A percentile compares a stretch with the other conserved stretches of the same genome.
Evolutionary conservation across 2,888 invertebrate species (phyloP).

Genomic region (Cantharis lateralis): DNA sequence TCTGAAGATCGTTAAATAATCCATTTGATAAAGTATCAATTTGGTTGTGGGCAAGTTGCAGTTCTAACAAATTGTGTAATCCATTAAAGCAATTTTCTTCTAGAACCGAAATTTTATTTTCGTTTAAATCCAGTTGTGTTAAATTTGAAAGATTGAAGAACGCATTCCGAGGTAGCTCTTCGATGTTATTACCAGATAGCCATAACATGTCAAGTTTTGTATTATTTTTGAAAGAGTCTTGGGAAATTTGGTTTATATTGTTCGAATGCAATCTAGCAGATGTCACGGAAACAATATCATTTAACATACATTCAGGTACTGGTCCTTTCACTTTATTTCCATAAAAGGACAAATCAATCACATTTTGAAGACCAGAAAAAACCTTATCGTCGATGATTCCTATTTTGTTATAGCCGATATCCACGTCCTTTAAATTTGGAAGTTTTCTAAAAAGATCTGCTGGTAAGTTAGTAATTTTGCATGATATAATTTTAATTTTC

Average conservation of each 20-base stretch:
- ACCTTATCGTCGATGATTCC: not conserved
- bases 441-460: not conserved
- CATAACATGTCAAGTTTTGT: conserved; percentile 1
- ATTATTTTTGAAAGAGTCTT: conserved; percentile 1
- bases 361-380: not conserved
- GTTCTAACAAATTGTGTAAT: not conserved
- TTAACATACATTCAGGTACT: conserved; percentile 3
- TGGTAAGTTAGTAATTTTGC: conserved; percentile 13
- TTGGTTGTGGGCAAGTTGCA: not conserved
- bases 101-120: conserved; percentile 3
- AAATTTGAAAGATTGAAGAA: conserved; percentile 5
- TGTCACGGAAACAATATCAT: not conserved
- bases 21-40: not conserved
- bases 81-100: not conserved
- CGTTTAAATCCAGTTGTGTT: conserved; percentile 3
- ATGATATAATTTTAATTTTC: conserved; percentile 7
- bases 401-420: conserved; percentile 18
- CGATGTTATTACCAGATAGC: conserved; percentile 12
- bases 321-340: conserved; percentile 4
- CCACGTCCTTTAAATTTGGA: not conserved
- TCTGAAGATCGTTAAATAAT: conserved; percentile 7
- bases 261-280: conserved; percentile 8
- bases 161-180: not conserved
- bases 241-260: not conserved
- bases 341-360: conserved; percentile 11